Evolutionary conservation across 2,888 invertebrate genomes (phyloP), one percentile per base, ranked within the genome.

Genomic region (Andrena minutula): DNA sequence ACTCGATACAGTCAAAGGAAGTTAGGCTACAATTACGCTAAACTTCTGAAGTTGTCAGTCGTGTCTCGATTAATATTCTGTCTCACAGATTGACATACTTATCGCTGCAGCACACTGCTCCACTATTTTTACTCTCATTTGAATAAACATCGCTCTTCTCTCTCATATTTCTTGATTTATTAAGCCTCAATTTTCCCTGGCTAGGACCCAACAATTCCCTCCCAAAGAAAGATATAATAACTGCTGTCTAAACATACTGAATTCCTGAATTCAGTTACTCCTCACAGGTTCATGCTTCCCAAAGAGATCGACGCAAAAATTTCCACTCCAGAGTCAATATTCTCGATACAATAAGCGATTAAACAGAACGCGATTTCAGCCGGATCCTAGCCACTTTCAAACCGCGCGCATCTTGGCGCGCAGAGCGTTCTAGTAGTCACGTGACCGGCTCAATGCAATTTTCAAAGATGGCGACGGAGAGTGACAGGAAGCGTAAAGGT

Each of bases 401-500:
- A 23, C 10, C 6, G 8, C 41, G 32, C 8, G 26, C 10, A 20
- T 20, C 0, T 16, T 76, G 41, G 41, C 78, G 78, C 64, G 58
- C 20, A 8, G 7, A 16, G 35, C 4, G 23, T 10, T 7, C 16
- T 0, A 3, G 16, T 0, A 12, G 23, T 80, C 81, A 81, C 32
- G 26, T 68, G 70, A 71, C 10, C 8, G 0, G 1, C 4, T 41
- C 53, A 10, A 7, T 6, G 23, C 7, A 26, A 16, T 53, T 58
- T 5, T 23, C 51, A 75, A 79, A 83, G 69, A 87, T 87, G 88
- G 86, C 86, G 66, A 10, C 76, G 74, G 79, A 79, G 20, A 72
- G 75, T 76, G 86, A 86, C 66, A 87, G 66, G 64, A 83, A 76
- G 56, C 76, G 71, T 26, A 84, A 70, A 56, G 41, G 32, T 16